Evolutionary conservation across 2,888 invertebrate genomes (phyloP).

Genomic region (Cordilura impudica): DNA sequence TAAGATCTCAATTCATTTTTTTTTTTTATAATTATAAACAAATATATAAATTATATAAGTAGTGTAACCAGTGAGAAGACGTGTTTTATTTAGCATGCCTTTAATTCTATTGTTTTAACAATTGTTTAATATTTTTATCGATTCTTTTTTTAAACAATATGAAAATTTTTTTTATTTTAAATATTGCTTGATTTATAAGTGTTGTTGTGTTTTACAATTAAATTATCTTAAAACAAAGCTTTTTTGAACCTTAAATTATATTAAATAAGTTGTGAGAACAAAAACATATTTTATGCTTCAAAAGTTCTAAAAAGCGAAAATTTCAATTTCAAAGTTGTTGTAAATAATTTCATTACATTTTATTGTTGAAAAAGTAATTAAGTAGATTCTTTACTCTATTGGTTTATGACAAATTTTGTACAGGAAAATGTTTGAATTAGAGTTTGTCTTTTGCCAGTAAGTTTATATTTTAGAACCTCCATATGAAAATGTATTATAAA

Average conservation of each 20-base stretch:
- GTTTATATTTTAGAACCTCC: background rate
- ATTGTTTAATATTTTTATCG: constrained; percentile 3
- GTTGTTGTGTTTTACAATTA: background rate
- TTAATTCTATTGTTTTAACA: background rate
- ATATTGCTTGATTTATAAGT: background rate
- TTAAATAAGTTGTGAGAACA: background rate
- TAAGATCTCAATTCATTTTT: background rate
- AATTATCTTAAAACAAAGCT: background rate
- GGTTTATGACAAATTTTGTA: background rate
- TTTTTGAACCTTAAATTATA: background rate
- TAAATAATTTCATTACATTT: background rate
- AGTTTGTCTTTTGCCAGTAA: background rate
- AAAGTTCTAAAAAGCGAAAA: background rate
- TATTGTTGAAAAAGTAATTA: background rate
- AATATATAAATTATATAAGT: background rate
- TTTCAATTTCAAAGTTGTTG: background rate
- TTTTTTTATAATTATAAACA: background rate
- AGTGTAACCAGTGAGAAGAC: background rate
- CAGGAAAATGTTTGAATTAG: background rate
- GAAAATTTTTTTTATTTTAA: constrained; percentile 1
- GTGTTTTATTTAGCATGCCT: background rate
- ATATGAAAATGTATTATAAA: background rate
- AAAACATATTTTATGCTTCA: background rate
- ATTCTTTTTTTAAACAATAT: background rate
- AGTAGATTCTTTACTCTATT: background rate